Conservation (phyloP, 1,140 invertebrate genomes). For the Tenebrio molitor region DNA sequence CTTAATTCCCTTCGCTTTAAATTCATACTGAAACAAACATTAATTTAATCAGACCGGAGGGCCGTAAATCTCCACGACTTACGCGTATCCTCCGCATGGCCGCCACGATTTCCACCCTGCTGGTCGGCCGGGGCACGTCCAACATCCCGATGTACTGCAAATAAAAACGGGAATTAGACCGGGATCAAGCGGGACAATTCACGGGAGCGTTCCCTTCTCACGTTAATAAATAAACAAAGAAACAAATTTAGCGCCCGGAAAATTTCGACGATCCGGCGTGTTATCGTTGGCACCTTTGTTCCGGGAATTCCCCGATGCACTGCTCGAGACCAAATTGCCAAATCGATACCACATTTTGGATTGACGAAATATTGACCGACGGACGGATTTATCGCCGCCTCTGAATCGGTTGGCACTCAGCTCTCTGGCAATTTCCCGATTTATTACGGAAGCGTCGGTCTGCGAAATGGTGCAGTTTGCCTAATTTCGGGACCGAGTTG, state of each 20-base stretch:
- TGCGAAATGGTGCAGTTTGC: not conserved
- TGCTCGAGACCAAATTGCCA: not conserved
- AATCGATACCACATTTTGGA: not conserved
- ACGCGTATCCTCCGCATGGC: slow-evolving; percentile 98
- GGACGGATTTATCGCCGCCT: not conserved
- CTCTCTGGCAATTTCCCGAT: not conserved
- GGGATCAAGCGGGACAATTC: not conserved
- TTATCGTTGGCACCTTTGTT: not conserved
- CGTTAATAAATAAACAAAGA: not conserved
- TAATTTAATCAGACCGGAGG: slow-evolving; percentile 25
- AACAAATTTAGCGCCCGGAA: not conserved
- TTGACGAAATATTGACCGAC: not conserved
- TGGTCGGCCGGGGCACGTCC: slow-evolving; percentile 95
- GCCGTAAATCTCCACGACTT: slow-evolving; percentile 69
- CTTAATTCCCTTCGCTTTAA: slow-evolving; percentile 97
- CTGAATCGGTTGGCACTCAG: not conserved
- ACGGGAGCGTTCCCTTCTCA: not conserved
- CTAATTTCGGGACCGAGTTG: not conserved
- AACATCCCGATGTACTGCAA: slow-evolving; percentile 97
- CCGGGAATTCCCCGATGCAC: not conserved
- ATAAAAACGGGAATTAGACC: slow-evolving; percentile 58
- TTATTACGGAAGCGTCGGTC: not conserved
- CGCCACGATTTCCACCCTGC: slow-evolving; percentile 96
- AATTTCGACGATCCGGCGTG: not conserved
- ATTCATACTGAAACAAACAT: slow-evolving; percentile 88